Evolutionary conservation across 2,797 vertebrate species (phyloP).

Genomic region (Morus bassanus): DNA sequence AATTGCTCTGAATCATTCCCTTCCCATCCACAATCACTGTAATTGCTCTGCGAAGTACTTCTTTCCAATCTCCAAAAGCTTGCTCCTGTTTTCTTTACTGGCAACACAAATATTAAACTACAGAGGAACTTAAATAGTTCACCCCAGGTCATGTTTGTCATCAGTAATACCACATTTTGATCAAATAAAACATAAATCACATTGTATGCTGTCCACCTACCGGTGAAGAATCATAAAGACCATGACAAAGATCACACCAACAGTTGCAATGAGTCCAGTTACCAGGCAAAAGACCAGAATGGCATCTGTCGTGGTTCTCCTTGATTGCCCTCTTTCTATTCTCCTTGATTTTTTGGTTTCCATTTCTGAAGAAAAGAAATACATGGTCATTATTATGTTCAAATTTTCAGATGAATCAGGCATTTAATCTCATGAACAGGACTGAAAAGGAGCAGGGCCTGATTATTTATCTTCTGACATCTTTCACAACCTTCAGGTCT

Average conservation of each 20-base stretch:
- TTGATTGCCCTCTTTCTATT: not conserved
- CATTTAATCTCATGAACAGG: not conserved
- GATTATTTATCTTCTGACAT: not conserved
- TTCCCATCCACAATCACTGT: not conserved
- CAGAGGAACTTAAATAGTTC: not conserved
- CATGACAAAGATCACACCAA: constrained; percentile 49
- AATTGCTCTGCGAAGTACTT: not conserved
- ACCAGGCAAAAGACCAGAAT: constrained; percentile 58
- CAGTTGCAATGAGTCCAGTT: constrained; percentile 36
- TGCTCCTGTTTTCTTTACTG: not conserved
- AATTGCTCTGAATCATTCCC: not conserved
- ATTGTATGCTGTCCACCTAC: constrained; percentile 40
- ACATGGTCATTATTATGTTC: not conserved
- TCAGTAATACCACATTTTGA: not conserved
- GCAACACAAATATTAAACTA: not conserved
- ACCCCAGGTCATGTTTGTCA: not conserved
- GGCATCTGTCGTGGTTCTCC: not conserved
- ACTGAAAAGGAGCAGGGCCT: not conserved
- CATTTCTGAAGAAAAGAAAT: constrained; percentile 42
- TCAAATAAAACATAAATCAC: not conserved
- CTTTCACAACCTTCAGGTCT: not conserved
- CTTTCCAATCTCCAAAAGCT: not conserved
- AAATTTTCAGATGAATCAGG: not conserved
- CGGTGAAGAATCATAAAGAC: constrained; percentile 62
- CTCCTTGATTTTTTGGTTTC: not conserved